Conservation (phyloP, 2,797 vertebrate genomes). For the Aotus griseimembra region DNA sequence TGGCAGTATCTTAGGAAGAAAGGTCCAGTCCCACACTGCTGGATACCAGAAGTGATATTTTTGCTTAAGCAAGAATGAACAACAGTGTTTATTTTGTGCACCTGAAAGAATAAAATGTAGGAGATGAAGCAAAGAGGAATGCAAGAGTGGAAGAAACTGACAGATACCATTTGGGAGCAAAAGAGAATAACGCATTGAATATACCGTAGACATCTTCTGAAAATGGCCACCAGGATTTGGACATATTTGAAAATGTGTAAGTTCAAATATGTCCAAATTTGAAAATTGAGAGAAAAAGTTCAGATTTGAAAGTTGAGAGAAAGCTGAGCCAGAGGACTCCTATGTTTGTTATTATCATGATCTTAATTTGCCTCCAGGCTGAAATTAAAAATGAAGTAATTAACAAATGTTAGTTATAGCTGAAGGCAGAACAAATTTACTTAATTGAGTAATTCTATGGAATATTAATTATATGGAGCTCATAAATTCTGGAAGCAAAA, state of each 20-base stretch:
- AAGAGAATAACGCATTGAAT: background rate
- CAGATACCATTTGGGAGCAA: background rate
- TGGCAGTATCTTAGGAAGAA: background rate
- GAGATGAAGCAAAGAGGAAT: background rate
- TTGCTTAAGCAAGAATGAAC: background rate
- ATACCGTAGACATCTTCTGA: background rate
- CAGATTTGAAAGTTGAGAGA: background rate
- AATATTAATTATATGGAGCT: background rate
- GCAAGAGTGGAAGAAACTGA: background rate
- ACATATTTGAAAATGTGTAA: background rate
- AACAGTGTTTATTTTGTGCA: background rate
- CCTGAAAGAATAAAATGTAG: background rate
- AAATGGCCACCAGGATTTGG: background rate
- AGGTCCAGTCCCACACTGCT: background rate
- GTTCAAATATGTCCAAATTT: background rate
- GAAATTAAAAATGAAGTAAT: conserved; percentile 17
- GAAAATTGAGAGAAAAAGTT: too few relatives aligned
- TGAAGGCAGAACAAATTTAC: background rate
- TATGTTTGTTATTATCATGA: background rate
- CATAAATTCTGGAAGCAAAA: conserved; percentile 20
- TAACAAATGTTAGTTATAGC: background rate
- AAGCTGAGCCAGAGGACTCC: background rate
- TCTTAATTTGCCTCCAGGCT: background rate
- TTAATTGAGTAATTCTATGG: background rate
- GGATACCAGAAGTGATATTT: background rate